Conservation (phyloP, 2,888 invertebrate species). For the Drosophila anceps region DNA sequence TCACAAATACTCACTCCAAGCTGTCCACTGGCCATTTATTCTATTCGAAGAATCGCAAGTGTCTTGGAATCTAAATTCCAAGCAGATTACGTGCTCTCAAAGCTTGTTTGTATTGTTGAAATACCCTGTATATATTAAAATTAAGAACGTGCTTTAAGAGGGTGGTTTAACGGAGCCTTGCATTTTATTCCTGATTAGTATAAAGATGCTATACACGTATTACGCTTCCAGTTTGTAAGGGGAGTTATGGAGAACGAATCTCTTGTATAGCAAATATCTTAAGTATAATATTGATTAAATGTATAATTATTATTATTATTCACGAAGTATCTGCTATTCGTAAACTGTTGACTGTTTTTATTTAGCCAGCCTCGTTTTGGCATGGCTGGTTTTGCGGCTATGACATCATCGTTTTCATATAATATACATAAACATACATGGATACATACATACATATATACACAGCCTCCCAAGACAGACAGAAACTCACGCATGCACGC, state of each 20-base stretch:
- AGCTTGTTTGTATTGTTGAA: slow-evolving; percentile 16
- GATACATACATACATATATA: slow-evolving; percentile 3
- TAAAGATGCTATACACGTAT: background rate
- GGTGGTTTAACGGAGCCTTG: no score
- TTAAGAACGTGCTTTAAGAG: background rate
- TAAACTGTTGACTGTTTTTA: slow-evolving; percentile 1
- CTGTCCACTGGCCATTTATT: background rate
- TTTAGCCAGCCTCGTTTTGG: slow-evolving; percentile 19
- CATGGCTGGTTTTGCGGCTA: slow-evolving; percentile 34
- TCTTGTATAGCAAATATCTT: background rate
- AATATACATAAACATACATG: slow-evolving; percentile 8
- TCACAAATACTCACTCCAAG: background rate
- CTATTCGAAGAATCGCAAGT: slow-evolving; percentile 14
- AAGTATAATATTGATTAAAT: background rate
- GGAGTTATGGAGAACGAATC: no score
- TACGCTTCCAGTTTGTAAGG: background rate
- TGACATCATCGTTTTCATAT: slow-evolving; percentile 59
- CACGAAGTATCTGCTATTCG: background rate
- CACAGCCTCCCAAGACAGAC: slow-evolving; percentile 55
- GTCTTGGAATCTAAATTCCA: slow-evolving; percentile 8
- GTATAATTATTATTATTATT: no score
- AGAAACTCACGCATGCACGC: background rate
- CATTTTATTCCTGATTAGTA: no score
- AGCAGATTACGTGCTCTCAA: slow-evolving; percentile 10
- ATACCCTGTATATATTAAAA: slow-evolving; percentile 6